Evolutionary conservation across 2,888 invertebrate genomes (phyloP).

Genomic region (Ectemnius continuus): DNA sequence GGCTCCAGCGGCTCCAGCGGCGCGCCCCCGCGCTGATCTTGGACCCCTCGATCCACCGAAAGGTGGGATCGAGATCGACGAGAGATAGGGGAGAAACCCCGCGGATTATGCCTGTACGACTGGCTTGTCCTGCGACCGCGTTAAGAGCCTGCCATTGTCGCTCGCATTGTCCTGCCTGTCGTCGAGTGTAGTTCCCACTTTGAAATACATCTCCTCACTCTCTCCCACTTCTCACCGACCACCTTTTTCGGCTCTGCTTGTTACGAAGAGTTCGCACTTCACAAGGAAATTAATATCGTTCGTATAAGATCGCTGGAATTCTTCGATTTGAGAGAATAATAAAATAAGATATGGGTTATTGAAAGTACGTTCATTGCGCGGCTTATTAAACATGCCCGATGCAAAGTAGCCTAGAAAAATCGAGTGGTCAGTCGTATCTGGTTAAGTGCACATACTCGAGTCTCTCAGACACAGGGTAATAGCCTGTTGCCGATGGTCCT

Average conservation of each 20-base stretch:
- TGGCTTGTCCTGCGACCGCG: conserved; percentile 62
- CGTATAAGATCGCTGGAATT: too few species aligned
- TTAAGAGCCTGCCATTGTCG: conserved; percentile 70
- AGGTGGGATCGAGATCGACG: conserved; percentile 66
- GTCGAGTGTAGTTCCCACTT: conserved; percentile 58
- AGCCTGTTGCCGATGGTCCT: conserved; percentile 17
- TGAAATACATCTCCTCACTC: conserved; percentile 25
- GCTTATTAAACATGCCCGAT: too few species aligned
- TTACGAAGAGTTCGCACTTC: not conserved
- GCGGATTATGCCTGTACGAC: conserved; percentile 68
- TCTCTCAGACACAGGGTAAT: too few species aligned
- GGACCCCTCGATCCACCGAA: conserved; percentile 55
- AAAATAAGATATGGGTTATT: too few species aligned
- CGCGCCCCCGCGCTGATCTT: conserved; percentile 64
- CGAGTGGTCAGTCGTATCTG: too few species aligned
- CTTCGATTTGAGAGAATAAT: too few species aligned
- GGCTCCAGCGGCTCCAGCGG: conserved; percentile 33
- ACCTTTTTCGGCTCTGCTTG: conserved; percentile 16
- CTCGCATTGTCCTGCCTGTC: conserved; percentile 66
- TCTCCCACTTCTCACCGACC: conserved; percentile 55
- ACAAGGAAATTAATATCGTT: too few species aligned
- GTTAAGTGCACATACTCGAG: too few species aligned
- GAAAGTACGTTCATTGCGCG: too few species aligned
- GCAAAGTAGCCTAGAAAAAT: too few species aligned
- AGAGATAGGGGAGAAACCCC: conserved; percentile 67